Evolutionary conservation across 2,113 vertebrate genomes (phyloP), one percentile per base, ranked within the genome.

Genomic region (Tichodroma muraria): DNA sequence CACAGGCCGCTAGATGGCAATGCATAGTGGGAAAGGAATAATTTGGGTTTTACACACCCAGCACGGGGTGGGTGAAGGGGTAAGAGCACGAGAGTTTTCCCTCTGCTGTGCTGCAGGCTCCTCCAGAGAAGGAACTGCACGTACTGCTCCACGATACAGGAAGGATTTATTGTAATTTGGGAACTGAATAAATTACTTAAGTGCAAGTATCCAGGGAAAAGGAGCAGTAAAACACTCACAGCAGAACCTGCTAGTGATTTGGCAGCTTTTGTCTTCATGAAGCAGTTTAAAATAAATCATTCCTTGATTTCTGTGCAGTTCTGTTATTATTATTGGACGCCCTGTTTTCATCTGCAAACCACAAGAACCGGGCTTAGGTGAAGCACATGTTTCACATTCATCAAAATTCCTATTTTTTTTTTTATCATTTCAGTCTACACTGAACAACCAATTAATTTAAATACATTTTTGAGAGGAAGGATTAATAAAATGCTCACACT

Each of bases 1-100:
- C 4, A 0, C 53, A 11, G 11, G 8, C 96, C 94, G 60, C 95
- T 94, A 96, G 96, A 73, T 96, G 96, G 95, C 91, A 94, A 90
- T 95, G 89, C 89, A 7, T 15, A 9, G 75, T 57, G 95, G 24
- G 11, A 50, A 93, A 76, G 92, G 33, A 68, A n/a, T 14, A 4
- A 27, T 18, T 35, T 3, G 5, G 4, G 7, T 80, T 84, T 81
- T 10, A 1, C 30, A 1, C 7, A 0, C 6, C 7, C 2, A 59
- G 30, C 40, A 0, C 16, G 5, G 56, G 2, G 7, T 2, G 31
- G 7, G 21, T 17, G 79, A 38, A 35, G 45, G 0, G 7, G 20
- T 8, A 27, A 8, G 15, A 31, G 42, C 6, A 3, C 6, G 1
- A 3, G 28, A 44, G 20, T 2, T 0, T 31, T 71, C 66, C 70